Evolutionary conservation across 2,888 invertebrate genomes (phyloP).

Genomic region (Zootermopsis nevadensis): DNA sequence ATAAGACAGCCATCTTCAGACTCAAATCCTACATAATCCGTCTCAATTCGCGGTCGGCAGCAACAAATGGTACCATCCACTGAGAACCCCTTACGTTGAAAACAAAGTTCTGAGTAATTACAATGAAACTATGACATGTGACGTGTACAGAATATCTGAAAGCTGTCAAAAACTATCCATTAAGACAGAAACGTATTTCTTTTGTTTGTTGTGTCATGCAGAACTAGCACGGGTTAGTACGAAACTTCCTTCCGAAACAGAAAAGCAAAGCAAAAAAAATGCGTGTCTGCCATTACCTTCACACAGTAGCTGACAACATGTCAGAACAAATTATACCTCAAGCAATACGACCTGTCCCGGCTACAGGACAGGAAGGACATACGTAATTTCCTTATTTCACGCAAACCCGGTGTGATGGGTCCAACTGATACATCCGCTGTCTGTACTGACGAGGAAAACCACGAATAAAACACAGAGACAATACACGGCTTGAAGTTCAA

Average conservation of each 20-base stretch:
- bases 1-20: too few relatives aligned
- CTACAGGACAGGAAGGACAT: conserved; percentile 20
- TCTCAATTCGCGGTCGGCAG: neutral
- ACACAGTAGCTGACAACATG: conserved; percentile 26
- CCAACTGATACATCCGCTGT: conserved; percentile 5
- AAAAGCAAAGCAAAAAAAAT: neutral
- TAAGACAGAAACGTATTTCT: conserved; percentile 19
- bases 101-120: neutral
- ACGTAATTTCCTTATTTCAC: conserved; percentile 39
- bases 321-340: conserved; percentile 25
- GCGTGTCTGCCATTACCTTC: conserved; percentile 14
- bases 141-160: neutral
- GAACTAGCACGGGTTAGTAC: conserved; percentile 2
- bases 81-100: neutral
- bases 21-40: too few relatives aligned
- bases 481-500: neutral
- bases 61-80: neutral
- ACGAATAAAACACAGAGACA: neutral
- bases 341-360: neutral
- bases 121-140: neutral
- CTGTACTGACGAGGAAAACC: neutral
- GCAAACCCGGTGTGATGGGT: conserved; percentile 23
- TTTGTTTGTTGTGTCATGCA: conserved; percentile 10
- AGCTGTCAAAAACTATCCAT: neutral
- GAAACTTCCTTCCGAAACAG: conserved; percentile 11